Base-by-base conservation (phyloP, 2,888 invertebrate species). In the Drosophila kambysellisi region DNA sequence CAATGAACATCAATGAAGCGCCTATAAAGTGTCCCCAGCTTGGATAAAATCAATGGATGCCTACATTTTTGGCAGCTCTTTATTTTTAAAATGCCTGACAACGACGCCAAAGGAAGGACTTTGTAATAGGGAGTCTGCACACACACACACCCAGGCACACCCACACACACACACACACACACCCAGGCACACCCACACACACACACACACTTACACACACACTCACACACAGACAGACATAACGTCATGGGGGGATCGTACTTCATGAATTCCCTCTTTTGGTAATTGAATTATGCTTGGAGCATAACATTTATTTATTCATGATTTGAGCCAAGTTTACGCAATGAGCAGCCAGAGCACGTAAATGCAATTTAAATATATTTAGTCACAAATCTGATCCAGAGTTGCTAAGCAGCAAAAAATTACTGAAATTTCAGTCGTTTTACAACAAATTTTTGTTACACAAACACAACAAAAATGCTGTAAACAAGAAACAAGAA, bases 1-100 rank as follows among this genome's bases (percentile, higher is more conserved):
- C 89, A 83, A 89, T 87, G 79, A 83, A 89, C 83, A 71, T 77
- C 89, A 89, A 87, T 89, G 79, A 81, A 75, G 73, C 76, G 83
- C 64, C 53, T 65, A 63, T 71, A 69, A 76, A 76, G 68, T 76
- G 76, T 76, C 41, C 60, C 20, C 50, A 35, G 56, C 35, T 6
- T 11, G 35, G 51, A 56, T 48, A 46, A 54, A 39, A 30, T 29
- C 37, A 41, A 32, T 46, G 58, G 29, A 39, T 35, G 43, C 17
- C 35, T 39, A 17, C 15, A 30, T 56, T 71, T 71, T 80, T 54
- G 70, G 46, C 70, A 63, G 70, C 33, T 62, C 75, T 61, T 63
- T 68, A 59, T 61, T 64, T 79, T 61, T 60, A 61, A 79, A 79
- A 69, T 63, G 62, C 52, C 54, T 68, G 64, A 64, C 63, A 74